Percentiles rank a stretch among this genome's conserved stretches.
Evolutionary conservation across 2,797 vertebrate genomes (phyloP).

Genomic region (Takifugu rubripes): DNA sequence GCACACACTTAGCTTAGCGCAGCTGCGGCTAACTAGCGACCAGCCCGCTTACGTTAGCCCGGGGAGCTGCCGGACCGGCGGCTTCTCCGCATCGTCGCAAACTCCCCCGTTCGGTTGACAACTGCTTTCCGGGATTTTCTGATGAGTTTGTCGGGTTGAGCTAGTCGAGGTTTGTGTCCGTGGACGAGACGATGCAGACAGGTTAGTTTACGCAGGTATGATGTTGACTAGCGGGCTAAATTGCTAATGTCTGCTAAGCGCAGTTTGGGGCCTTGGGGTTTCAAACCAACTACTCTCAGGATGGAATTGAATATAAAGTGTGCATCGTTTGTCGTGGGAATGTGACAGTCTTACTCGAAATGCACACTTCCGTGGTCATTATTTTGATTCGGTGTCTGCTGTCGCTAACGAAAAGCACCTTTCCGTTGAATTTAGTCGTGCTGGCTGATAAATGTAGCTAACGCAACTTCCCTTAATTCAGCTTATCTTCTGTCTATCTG

Average conservation of each 20-base stretch:
- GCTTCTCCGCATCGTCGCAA: slow-evolving; percentile 15
- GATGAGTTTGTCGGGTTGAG: slow-evolving; percentile 6
- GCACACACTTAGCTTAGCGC: slow-evolving; percentile 40
- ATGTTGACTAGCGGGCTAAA: slow-evolving; percentile 28
- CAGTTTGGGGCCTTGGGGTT: slow-evolving; percentile 40
- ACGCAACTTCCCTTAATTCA: slow-evolving; percentile 10
- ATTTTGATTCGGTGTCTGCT: slow-evolving; percentile 13
- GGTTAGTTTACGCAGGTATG: slow-evolving; percentile 10
- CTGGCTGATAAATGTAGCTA: slow-evolving; percentile 17
- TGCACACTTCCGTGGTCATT: slow-evolving; percentile 8
- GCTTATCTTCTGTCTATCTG: not conserved
- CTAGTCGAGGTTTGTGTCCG: not conserved
- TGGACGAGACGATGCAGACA: not conserved
- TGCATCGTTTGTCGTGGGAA: slow-evolving; percentile 5
- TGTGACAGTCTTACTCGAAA: not conserved
- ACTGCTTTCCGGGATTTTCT: slow-evolving; percentile 7
- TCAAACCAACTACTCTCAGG: slow-evolving; percentile 28
- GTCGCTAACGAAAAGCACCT: slow-evolving; percentile 15
- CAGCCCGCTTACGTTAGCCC: slow-evolving; percentile 26
- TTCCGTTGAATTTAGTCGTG: not conserved
- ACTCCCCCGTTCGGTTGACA: slow-evolving; percentile 16
- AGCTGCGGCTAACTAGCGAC: slow-evolving; percentile 9
- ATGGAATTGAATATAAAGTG: slow-evolving; percentile 5
- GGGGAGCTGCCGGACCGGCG: slow-evolving; percentile 15
- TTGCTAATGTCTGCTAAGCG: slow-evolving; percentile 43